phyloP scores from a whole-genome alignment of 1,140 invertebrate species.

The Drosophila triauraria region DNA sequence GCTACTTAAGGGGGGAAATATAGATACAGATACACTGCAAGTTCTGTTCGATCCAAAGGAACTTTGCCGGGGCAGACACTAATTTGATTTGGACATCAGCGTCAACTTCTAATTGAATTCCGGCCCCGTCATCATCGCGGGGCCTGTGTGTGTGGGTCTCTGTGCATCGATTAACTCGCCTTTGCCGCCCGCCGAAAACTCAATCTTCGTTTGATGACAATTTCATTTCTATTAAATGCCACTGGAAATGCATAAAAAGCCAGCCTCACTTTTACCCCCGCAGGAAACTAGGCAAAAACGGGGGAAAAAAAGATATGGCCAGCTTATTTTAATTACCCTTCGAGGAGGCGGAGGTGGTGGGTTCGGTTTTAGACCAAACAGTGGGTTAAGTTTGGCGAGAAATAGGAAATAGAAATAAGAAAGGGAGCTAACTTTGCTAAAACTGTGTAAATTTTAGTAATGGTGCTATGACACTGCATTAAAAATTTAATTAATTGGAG shows the following conservation, averaged over 20 bases:
- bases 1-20: constrained; percentile 43
- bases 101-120: constrained; percentile 73
- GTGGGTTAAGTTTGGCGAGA: constrained; percentile 25
- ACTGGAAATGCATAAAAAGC: constrained; percentile 65
- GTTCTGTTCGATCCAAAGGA: constrained; percentile 13
- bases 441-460: too few relatives aligned
- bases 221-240: constrained; percentile 80
- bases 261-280: background rate
- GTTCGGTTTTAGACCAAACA: constrained; percentile 27
- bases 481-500: too few relatives aligned
- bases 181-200: constrained; percentile 42
- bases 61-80: constrained; percentile 22
- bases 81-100: constrained; percentile 73
- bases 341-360: background rate
- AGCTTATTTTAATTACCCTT: constrained; percentile 77
- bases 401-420: background rate
- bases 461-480: too few relatives aligned
- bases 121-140: constrained; percentile 38
- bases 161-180: constrained; percentile 68
- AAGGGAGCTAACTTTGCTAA: too few relatives aligned
- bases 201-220: constrained; percentile 79
- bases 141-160: constrained; percentile 49
- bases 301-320: constrained; percentile 43
- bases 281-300: constrained; percentile 12
- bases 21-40: background rate